Base-by-base conservation (phyloP, 1,140 invertebrate species). In the Pseudomyrmex sp. region DNA sequence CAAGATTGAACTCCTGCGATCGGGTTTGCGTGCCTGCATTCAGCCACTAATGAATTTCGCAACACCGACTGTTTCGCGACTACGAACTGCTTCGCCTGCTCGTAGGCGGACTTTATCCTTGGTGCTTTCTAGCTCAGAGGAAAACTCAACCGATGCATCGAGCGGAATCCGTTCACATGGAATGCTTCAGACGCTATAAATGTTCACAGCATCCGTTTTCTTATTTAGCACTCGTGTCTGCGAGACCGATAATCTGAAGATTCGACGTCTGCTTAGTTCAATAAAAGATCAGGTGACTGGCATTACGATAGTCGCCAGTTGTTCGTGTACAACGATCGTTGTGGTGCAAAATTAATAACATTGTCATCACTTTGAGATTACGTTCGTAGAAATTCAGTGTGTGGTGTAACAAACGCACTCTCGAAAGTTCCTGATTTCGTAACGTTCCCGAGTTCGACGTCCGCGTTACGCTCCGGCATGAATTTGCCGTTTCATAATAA, bases 31-130 rank as follows among this genome's bases (percentile, higher is more conserved):
- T 59, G 76, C 44, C 84, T 65, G 63, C 50, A 44, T 88, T 86
- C 82, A 85, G 79, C 76, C 54, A 83, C 88, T 89, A 91, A 92
- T 92, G 89, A 92, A 91, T 92, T 92, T 92, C 91, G 87, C 86
- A 92, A 92, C 84, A 18, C 15, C 52, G 20, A 35, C 23, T 26
- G 76, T 80, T 80, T 79, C 76, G 54, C 65, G 66, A 85, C 77
- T 66, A 83, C 82, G 56, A 70, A 74, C 65, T 63, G 82, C 72
- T 79, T 70, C 68, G 75, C 63, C 56, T 70, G 70, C 65, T 62
- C 75, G 83, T 84, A 61, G 68, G 86, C 74, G 73, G 70, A 54
- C 54, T 77, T 35, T 86, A 88, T 89, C 87, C 88, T 89, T 88
- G 88, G 23, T 80, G 76, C 83, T 87, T 85, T 82, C 65, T 80